phyloP scores from a whole-genome alignment of 2,113 vertebrate species.

The Datnioides undecimradiatus region DNA sequence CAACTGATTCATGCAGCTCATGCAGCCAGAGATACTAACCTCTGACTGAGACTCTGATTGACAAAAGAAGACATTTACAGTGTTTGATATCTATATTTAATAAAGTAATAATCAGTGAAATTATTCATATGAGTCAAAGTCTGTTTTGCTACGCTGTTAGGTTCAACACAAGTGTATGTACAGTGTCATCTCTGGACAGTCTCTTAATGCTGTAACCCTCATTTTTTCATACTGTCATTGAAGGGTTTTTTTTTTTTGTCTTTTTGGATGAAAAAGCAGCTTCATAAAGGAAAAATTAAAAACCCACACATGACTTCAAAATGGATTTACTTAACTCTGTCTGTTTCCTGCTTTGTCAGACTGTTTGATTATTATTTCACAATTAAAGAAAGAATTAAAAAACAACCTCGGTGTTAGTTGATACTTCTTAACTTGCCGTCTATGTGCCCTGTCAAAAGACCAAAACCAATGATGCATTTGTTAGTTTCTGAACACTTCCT shows the following conservation, averaged over 20 bases:
- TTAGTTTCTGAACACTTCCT: too few relatives aligned
- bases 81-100: conserved; percentile 28
- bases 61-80: conserved; percentile 17
- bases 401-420: too few relatives aligned
- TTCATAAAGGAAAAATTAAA: background rate
- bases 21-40: conserved; percentile 38
- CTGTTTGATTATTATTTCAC: too few relatives aligned
- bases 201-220: background rate
- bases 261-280: background rate
- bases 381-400: too few relatives aligned
- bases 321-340: background rate
- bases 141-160: background rate
- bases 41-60: conserved; percentile 34
- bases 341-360: background rate
- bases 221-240: background rate
- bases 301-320: background rate
- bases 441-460: too few relatives aligned
- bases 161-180: background rate
- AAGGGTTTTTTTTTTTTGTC: background rate
- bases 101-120: conserved; percentile 6
- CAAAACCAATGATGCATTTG: too few relatives aligned
- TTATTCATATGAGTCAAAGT: conserved; percentile 29
- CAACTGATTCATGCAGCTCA: conserved; percentile 60
- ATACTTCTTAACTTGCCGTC: too few relatives aligned
- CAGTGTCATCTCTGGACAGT: background rate